phyloP scores from a whole-genome alignment of 1,140 invertebrate species.

The Periplaneta americana region DNA sequence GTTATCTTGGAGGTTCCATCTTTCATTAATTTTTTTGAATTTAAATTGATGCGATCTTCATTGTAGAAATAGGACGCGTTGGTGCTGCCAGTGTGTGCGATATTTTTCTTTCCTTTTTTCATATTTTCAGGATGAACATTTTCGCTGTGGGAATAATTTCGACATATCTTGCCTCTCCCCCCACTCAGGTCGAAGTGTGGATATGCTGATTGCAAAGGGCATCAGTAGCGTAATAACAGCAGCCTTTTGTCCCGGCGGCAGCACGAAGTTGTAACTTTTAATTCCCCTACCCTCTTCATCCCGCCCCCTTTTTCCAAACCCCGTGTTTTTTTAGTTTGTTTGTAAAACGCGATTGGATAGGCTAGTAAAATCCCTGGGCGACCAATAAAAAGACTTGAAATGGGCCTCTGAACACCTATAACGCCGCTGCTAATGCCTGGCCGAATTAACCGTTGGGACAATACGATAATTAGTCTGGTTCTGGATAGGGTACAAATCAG shows the following conservation, averaged over 20 bases:
- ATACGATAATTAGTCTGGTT: conserved; percentile 10
- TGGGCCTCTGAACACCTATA: conserved; percentile 22
- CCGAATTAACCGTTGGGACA: conserved; percentile 17
- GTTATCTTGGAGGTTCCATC: background rate
- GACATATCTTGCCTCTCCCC: background rate
- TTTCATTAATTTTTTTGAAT: background rate
- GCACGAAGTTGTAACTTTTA: conserved; percentile 17
- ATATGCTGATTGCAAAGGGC: background rate
- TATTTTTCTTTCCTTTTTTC: background rate
- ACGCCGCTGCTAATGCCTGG: conserved; percentile 9
- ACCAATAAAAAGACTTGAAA: conserved; percentile 20
- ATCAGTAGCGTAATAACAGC: background rate
- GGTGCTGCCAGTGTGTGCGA: background rate
- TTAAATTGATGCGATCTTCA: background rate
- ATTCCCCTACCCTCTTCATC: conserved; percentile 7
- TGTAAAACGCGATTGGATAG: conserved; percentile 8
- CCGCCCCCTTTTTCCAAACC: background rate
- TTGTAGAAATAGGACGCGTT: background rate
- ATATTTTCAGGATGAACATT: background rate
- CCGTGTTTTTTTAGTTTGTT: conserved; percentile 1
- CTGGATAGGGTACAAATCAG: conserved; percentile 22
- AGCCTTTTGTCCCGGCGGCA: background rate
- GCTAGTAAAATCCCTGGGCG: conserved; percentile 12
- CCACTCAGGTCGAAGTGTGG: background rate
- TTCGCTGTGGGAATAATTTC: background rate